Conservation (phyloP, 2,888 invertebrate species). For the Tenthredo distinguenda region DNA sequence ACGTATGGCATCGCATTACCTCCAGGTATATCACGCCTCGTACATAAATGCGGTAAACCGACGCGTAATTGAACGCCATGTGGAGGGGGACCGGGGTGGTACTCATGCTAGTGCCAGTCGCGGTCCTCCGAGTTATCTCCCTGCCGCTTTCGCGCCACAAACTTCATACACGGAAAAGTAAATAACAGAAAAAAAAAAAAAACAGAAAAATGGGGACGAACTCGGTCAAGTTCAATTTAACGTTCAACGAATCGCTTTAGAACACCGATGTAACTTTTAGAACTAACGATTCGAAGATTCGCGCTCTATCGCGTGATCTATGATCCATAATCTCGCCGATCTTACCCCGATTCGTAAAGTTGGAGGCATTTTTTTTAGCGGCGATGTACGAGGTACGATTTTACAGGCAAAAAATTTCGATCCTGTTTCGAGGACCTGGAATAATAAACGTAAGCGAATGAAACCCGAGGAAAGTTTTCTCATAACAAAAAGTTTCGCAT, state of each 20-base stretch:
- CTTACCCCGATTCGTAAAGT: not conserved
- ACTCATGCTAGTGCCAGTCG: not conserved
- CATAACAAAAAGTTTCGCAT: not conserved
- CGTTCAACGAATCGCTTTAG: not conserved
- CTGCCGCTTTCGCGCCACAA: not conserved
- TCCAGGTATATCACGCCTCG: conserved; percentile 32
- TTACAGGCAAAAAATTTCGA: not conserved
- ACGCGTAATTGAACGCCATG: conserved; percentile 47
- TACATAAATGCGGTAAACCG: conserved; percentile 51
- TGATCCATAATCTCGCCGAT: not conserved
- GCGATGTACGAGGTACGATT: not conserved
- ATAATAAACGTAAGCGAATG: not conserved
- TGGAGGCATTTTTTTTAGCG: not conserved
- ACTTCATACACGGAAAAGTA: not conserved
- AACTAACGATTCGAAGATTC: not conserved
- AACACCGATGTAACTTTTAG: not conserved
- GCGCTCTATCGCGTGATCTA: not conserved
- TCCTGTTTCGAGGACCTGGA: not conserved
- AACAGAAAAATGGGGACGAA: not conserved
- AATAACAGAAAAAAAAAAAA: not conserved
- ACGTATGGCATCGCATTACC: conserved; percentile 24
- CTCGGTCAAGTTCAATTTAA: not conserved
- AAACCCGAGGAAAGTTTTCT: not conserved
- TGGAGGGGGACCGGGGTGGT: not conserved
- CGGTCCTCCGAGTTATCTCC: not conserved